Evolutionary conservation across 2,888 invertebrate genomes (phyloP).

Genomic region (Himalopsyche japonica): DNA sequence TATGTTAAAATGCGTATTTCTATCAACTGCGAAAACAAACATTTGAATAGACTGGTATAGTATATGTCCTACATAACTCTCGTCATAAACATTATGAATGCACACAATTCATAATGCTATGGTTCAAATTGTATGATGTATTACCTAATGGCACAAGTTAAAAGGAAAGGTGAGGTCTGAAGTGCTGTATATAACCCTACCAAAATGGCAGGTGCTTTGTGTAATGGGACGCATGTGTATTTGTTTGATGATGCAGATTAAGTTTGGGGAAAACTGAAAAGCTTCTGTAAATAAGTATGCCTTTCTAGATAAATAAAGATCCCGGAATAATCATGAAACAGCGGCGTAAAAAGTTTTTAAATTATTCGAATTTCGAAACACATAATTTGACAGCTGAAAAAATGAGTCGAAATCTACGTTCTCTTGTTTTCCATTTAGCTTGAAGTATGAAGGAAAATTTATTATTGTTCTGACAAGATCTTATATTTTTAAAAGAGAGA

Average conservation of each 20-base stretch:
- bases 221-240: conserved; percentile 25
- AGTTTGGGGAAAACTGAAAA: conserved; percentile 5
- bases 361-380: background rate
- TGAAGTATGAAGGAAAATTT: background rate
- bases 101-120: background rate
- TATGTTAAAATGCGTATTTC: no score
- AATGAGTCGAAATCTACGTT: background rate
- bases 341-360: background rate
- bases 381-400: background rate
- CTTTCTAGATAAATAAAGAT: background rate
- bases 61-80: no score
- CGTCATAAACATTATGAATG: background rate
- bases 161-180: background rate
- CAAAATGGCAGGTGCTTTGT: conserved; percentile 19
- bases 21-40: no score
- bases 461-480: background rate
- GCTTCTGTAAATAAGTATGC: background rate
- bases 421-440: background rate
- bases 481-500: background rate
- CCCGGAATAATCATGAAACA: background rate
- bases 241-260: conserved; percentile 34
- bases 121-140: background rate
- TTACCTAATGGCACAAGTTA: background rate
- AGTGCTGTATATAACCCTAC: background rate
- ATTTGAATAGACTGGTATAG: no score